Evolutionary conservation across 1,140 invertebrate species (phyloP).

Genomic region (Caenorhabditis briggsae): DNA sequence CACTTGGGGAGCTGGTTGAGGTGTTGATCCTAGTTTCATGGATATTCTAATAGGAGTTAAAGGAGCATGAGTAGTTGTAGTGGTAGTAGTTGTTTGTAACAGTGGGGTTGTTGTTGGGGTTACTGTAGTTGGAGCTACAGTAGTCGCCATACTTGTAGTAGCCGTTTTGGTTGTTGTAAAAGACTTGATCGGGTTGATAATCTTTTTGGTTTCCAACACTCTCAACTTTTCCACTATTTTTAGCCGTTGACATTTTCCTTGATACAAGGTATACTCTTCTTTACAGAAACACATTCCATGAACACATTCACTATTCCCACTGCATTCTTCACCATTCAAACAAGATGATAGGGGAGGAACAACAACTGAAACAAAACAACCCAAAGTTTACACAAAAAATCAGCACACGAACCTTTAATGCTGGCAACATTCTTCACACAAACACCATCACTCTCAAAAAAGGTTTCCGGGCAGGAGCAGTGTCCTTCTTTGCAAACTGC

Average conservation of each 20-base stretch:
- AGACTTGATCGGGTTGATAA: not conserved
- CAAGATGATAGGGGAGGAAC: slow-evolving; percentile 66
- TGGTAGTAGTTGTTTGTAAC: not conserved
- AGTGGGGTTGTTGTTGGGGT: not conserved
- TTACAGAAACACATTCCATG: slow-evolving; percentile 67
- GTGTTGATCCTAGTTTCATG: slow-evolving; percentile 17
- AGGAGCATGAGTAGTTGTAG: not conserved
- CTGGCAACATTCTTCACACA: slow-evolving; percentile 9
- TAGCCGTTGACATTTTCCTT: slow-evolving; percentile 57
- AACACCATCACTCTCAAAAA: slow-evolving; percentile 31
- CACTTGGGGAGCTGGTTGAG: not conserved
- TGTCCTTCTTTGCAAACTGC: slow-evolving; percentile 36
- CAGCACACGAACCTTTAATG: slow-evolving; percentile 9
- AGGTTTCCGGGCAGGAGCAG: slow-evolving; percentile 33
- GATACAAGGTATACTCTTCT: slow-evolving; percentile 57
- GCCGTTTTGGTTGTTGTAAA: not conserved
- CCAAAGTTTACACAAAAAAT: not conserved
- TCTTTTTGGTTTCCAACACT: slow-evolving; percentile 2
- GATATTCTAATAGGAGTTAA: slow-evolving; percentile 34
- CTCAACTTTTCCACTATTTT: slow-evolving; percentile 43
- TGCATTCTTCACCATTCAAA: slow-evolving; percentile 64
- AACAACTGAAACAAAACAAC: slow-evolving; percentile 20
- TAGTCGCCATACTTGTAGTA: not conserved
- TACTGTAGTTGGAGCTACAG: not conserved
- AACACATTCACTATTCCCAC: slow-evolving; percentile 62